A percentile compares a stretch with the other conserved stretches of the same genome.
phyloP scores from a whole-genome alignment of 2,113 vertebrate species.

The Neolamprologus caudopunctatus region DNA sequence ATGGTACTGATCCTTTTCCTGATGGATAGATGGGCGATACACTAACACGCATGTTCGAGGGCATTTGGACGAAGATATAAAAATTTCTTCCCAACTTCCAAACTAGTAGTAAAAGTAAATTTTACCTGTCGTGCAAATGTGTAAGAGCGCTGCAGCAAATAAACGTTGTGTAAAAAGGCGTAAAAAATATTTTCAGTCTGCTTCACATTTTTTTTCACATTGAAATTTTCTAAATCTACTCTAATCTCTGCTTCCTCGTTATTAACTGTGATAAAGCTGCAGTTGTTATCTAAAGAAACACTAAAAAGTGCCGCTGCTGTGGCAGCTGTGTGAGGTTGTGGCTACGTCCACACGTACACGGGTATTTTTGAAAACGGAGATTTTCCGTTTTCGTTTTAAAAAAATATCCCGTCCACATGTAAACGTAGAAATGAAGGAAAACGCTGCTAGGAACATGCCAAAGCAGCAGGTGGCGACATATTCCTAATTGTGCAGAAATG shows the following conservation, averaged over 20 bases:
- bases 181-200: neutral
- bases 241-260: neutral
- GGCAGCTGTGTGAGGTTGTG: neutral
- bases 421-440: no score
- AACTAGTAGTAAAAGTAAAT: neutral
- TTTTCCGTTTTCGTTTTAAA: no score
- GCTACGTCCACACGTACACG: no score
- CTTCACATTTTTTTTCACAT: neutral
- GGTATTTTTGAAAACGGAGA: no score
- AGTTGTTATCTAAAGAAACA: neutral
- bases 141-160: neutral
- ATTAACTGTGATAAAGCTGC: neutral
- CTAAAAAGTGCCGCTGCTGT: neutral
- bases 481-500: no score
- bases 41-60: neutral
- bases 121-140: neutral
- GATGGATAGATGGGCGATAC: neutral
- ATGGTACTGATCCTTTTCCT: neutral
- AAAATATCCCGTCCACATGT: no score
- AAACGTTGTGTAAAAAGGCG: neutral
- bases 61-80: neutral
- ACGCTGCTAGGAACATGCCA: no score
- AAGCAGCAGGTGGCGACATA: accelerated
- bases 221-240: neutral
- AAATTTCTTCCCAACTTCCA: neutral